A percentile compares a stretch with the other conserved stretches of the same genome.
phyloP scores from a whole-genome alignment of 2,888 invertebrate species.

The Portevinia maculata region DNA sequence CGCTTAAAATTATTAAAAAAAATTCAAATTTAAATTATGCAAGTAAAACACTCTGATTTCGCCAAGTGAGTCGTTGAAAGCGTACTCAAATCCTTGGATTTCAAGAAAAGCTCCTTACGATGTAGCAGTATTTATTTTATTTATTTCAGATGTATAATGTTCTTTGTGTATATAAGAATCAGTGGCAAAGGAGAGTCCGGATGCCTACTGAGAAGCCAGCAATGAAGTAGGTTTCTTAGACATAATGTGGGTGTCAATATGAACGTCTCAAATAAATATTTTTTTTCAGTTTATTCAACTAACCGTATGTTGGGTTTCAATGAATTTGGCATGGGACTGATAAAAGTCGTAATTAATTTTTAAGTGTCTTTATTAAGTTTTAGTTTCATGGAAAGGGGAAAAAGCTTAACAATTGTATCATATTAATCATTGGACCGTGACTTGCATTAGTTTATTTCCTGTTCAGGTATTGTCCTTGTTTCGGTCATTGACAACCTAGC shows the following conservation, averaged over 20 bases:
- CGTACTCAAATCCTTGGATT: constrained; percentile 25
- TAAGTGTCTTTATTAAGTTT: background rate
- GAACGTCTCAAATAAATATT: background rate
- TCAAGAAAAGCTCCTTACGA: constrained; percentile 1
- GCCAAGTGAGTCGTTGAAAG: constrained; percentile 16
- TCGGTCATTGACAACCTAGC: too few species aligned
- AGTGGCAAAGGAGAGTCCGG: too few species aligned
- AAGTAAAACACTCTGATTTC: constrained; percentile 27
- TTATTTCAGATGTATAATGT: too few species aligned
- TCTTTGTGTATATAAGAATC: background rate
- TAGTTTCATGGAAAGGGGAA: background rate
- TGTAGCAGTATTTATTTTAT: background rate
- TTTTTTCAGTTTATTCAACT: background rate
- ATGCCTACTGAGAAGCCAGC: background rate
- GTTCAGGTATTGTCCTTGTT: too few species aligned
- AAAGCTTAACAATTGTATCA: background rate
- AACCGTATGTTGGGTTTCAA: too few species aligned
- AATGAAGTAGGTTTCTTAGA: background rate
- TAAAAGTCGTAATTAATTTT: too few species aligned
- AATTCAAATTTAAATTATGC: background rate
- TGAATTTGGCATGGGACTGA: too few species aligned
- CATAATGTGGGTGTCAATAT: background rate
- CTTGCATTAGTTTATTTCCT: too few species aligned
- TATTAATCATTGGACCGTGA: background rate
- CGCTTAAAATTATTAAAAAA: background rate